Conservation (phyloP, 2,113 vertebrate species). For the Sinocyclocheilus anophthalmus region DNA sequence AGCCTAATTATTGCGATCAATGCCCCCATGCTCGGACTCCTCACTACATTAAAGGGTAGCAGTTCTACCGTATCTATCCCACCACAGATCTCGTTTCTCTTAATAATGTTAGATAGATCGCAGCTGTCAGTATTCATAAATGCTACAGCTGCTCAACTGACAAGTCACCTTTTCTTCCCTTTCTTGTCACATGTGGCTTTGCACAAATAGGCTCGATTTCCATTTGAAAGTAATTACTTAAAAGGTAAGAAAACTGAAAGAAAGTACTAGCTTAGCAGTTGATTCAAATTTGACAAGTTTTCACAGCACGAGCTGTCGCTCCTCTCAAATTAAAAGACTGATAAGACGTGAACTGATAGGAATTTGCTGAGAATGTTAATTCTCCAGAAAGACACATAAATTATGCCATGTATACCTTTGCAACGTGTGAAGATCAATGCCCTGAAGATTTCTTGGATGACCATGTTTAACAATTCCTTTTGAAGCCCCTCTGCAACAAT, state of each 20-base stretch:
- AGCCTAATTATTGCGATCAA: constrained; percentile 1
- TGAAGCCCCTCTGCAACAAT: constrained; percentile 56
- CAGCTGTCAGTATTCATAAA: constrained; percentile 57
- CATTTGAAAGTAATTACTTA: constrained; percentile 60
- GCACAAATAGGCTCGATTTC: constrained; percentile 47
- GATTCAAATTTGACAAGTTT: constrained; percentile 36
- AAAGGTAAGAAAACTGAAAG: constrained; percentile 31
- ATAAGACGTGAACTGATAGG: not conserved
- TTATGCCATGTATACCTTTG: constrained; percentile 36
- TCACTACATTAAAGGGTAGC: constrained; percentile 40
- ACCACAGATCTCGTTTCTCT: constrained; percentile 31
- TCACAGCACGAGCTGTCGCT: not conserved
- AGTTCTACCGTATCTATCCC: constrained; percentile 7
- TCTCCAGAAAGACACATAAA: constrained; percentile 22
- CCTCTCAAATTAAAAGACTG: constrained; percentile 26
- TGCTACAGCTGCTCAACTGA: constrained; percentile 37
- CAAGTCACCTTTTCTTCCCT: constrained; percentile 55
- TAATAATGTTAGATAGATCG: constrained; percentile 34
- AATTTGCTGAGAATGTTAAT: constrained; percentile 26
- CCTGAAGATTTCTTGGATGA: constrained; percentile 51
- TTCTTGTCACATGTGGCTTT: constrained; percentile 32
- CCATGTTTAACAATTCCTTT: constrained; percentile 62
- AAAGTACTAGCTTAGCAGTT: constrained; percentile 47
- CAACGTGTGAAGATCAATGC: constrained; percentile 36
- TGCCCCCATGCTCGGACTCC: not conserved